phyloP scores from a whole-genome alignment of 1,140 invertebrate genomes.

The Atta colombica region DNA sequence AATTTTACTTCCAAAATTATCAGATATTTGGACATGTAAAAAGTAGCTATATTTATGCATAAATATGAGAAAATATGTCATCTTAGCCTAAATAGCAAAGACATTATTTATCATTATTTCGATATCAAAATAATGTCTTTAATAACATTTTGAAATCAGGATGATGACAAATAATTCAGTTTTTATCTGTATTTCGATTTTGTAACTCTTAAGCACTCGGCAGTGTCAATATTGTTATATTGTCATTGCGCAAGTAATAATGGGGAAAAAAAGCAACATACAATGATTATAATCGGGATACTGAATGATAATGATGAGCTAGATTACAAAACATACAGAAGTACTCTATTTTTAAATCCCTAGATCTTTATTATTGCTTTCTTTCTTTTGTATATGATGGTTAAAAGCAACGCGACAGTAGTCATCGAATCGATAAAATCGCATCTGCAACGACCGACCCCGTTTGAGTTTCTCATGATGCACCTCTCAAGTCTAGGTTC shows the following conservation, averaged over 20 bases:
- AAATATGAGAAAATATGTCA: neutral
- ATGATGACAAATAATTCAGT: too few species aligned
- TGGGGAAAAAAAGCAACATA: too few species aligned
- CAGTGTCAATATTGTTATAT: too few species aligned
- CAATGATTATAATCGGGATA: too few species aligned
- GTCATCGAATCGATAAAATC: constrained; percentile 38
- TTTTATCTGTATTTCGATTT: too few species aligned
- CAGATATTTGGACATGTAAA: neutral
- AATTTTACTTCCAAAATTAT: neutral
- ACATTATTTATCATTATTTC: too few species aligned
- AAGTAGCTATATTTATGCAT: neutral
- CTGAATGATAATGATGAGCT: neutral
- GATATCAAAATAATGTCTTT: too few species aligned
- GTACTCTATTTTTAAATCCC: constrained; percentile 7
- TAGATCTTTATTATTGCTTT: constrained; percentile 63
- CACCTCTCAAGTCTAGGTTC: constrained; percentile 53
- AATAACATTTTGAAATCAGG: too few species aligned
- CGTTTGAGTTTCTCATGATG: constrained; percentile 73
- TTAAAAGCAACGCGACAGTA: constrained; percentile 24
- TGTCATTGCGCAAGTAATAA: too few species aligned
- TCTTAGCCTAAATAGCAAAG: neutral
- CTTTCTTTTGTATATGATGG: constrained; percentile 33
- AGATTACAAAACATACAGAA: constrained; percentile 29
- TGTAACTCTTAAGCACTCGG: too few species aligned
- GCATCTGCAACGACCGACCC: constrained; percentile 64